phyloP scores from a whole-genome alignment of 1,140 invertebrate species.

The Euwallacea similis region DNA sequence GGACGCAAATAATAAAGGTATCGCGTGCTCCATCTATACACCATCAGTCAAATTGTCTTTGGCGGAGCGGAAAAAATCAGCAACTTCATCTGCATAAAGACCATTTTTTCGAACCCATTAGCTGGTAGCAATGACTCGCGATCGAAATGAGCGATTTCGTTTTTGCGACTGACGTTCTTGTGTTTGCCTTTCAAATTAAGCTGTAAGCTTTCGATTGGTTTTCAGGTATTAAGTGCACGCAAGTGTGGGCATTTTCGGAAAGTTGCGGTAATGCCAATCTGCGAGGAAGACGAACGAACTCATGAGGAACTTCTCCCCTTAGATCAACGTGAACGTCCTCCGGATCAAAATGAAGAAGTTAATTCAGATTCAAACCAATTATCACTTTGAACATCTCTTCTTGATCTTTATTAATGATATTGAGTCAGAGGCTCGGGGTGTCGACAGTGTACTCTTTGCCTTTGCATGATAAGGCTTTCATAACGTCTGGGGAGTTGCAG shows the following conservation, averaged over 20 bases:
- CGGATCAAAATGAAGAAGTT: too few species aligned
- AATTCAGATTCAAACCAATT: too few species aligned
- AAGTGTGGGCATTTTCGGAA: neutral
- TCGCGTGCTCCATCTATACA: slow-evolving; percentile 28
- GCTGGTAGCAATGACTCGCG: slow-evolving; percentile 26
- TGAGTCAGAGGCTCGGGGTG: too few species aligned
- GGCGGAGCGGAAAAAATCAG: slow-evolving; percentile 7
- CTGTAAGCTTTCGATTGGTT: neutral
- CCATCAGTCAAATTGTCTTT: slow-evolving; percentile 17
- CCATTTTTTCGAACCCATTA: slow-evolving; percentile 22
- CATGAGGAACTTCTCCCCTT: too few species aligned
- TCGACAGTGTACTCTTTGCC: too few species aligned
- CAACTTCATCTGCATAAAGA: slow-evolving; percentile 26
- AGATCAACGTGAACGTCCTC: too few species aligned
- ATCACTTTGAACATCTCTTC: too few species aligned
- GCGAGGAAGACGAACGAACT: too few species aligned
- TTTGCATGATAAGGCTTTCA: too few species aligned
- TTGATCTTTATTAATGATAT: too few species aligned
- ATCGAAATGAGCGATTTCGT: slow-evolving; percentile 22
- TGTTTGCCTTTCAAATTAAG: slow-evolving; percentile 19
- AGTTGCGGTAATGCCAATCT: too few species aligned
- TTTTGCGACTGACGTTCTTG: slow-evolving; percentile 17
- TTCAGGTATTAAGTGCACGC: slow-evolving; percentile 17
- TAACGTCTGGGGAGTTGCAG: too few species aligned
- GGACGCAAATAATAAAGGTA: slow-evolving; percentile 8